Evolutionary conservation across 2,113 vertebrate genomes (phyloP), one percentile per base, ranked within the genome.

Genomic region (Hyla sarda): DNA sequence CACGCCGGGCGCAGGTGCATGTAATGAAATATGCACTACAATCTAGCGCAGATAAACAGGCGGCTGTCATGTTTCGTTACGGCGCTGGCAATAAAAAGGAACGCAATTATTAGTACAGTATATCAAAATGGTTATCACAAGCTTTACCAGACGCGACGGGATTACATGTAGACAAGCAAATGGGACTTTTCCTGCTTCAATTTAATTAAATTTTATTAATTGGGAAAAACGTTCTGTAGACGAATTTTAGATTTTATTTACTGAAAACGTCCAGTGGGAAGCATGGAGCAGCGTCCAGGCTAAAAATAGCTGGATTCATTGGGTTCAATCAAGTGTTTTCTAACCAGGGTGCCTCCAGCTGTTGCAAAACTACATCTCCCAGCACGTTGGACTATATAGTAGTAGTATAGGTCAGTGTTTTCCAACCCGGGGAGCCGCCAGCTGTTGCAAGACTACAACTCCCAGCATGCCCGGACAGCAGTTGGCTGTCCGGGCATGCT

Each of bases 61-160:
- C 72, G 2, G 23, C 72, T 75, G 72, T 75, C 72, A 48, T 75
- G 72, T 75, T 75, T 14, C 2, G 72, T 75, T 75, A 75, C 48
- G 41, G 72, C 4, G 41, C 11, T 16, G 72, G 45, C 41, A 47
- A 75, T 75, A 75, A 75, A n/a, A 25, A 25, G 23, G 72, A 47
- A 41, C 45, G 45, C 37, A 75, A 48, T 75, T 48, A 75, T 75
- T 75, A 41, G 41, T 41, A 41, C 41, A 75, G 41, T 48, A 47
- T 48, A 75, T 75, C 45, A 75, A 25, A 75, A 48, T 48, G 72
- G 47, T 47, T 37, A 48, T 75, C 72, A 75, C 41, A 11, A 3
- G 75, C 50, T 19, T 56, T 32, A 54, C 75, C 50, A 54, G 75
- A 50, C 23, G 34, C 23, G 72, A 14, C 37, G n/a, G 41, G 72